These are phyloP conservation scores for Plodia interpunctella DNA, from an alignment of 1,140 invertebrate species.

Conservation along the genomic window DNA sequence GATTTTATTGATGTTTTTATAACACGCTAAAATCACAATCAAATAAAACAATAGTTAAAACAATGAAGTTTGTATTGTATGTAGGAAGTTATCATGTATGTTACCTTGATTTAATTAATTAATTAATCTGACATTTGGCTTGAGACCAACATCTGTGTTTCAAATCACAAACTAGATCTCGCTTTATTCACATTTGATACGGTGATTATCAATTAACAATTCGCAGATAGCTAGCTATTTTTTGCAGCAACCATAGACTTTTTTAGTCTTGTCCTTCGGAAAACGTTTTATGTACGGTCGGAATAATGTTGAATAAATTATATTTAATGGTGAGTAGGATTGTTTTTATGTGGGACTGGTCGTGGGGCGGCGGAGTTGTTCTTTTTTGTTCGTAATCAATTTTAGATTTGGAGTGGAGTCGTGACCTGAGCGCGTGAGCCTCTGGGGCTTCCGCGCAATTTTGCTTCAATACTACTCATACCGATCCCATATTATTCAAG, in stretches of 20 bases:
- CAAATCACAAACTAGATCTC: conserved; percentile 16
- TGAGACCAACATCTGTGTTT: conserved; percentile 3
- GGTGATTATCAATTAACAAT: conserved; percentile 32
- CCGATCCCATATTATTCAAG: background rate
- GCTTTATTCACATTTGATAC: conserved; percentile 18
- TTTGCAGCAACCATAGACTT: conserved; percentile 19
- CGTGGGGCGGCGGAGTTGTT: conserved; percentile 25
- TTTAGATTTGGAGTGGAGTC: conserved; percentile 68
- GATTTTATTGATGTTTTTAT: too few species aligned
- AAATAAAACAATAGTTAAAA: background rate
- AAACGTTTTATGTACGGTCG: conserved; percentile 43
- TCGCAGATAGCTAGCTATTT: conserved; percentile 20
- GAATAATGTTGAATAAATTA: conserved; percentile 68
- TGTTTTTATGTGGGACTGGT: conserved; percentile 48
- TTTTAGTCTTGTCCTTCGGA: conserved; percentile 22
- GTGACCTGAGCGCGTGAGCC: conserved; percentile 58
- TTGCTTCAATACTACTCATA: conserved; percentile 10
- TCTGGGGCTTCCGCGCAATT: conserved; percentile 47
- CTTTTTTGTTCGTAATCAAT: conserved; percentile 67
- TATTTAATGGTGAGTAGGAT: conserved; percentile 52
- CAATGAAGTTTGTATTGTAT: background rate
- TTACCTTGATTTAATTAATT: background rate
- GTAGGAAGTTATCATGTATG: background rate
- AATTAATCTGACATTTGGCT: background rate
- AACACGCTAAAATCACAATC: background rate